A percentile compares a stretch with the other conserved stretches of the same genome.
These are phyloP conservation scores for Nephrotoma guestfalica DNA, from an alignment of 2,888 invertebrate species.

Conservation along the genomic window DNA sequence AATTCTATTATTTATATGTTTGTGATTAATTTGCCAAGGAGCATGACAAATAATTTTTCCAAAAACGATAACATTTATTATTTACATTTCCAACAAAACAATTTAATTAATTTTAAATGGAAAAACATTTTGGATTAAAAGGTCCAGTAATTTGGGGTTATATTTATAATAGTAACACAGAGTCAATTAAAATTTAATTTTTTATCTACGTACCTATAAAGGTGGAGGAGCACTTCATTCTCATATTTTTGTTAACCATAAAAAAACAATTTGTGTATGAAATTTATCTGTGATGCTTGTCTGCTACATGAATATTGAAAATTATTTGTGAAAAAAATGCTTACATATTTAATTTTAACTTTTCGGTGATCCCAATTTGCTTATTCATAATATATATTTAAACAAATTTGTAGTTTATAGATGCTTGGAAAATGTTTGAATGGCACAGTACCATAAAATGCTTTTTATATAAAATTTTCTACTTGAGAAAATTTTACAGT, in stretches of 20 bases:
- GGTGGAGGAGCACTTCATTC: not conserved
- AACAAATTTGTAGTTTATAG: not conserved
- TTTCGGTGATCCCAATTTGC: not conserved
- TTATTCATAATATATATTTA: not conserved
- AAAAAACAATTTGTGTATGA: not conserved
- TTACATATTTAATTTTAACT: not conserved
- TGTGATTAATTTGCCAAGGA: not conserved
- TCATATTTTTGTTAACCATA: not conserved
- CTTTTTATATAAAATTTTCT: not conserved
- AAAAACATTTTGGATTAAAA: not conserved
- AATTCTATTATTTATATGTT: not conserved
- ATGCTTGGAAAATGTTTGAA: not conserved
- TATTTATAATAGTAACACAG: not conserved
- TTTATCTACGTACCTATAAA: not conserved
- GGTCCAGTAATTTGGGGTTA: not conserved
- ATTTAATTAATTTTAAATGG: not conserved
- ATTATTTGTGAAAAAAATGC: not conserved
- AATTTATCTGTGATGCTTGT: too few species aligned
- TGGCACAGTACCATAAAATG: not conserved
- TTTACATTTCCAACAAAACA: not conserved
- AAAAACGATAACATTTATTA: not conserved
- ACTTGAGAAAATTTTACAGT: not conserved
- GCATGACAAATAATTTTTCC: not conserved
- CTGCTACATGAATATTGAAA: not conserved
- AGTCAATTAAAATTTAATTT: not conserved